phyloP scores from a whole-genome alignment of 2,888 invertebrate genomes.

The Mythimna vitellina region DNA sequence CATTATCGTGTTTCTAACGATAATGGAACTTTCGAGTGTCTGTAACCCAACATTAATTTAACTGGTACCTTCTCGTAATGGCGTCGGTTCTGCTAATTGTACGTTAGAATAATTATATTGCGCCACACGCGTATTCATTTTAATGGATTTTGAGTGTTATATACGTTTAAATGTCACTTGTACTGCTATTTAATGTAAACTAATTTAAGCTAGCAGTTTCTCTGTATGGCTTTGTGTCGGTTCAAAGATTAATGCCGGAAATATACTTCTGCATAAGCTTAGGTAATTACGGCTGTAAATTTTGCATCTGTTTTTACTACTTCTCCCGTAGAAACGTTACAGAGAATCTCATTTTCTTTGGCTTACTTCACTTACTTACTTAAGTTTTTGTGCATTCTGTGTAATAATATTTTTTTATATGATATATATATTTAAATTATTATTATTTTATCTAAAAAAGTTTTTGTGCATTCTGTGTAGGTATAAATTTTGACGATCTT shows the following conservation, averaged over 20 bases:
- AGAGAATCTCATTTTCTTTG: neutral
- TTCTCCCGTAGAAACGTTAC: neutral
- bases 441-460: neutral
- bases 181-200: slow-evolving; percentile 69
- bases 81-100: slow-evolving; percentile 90
- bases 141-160: slow-evolving; percentile 84
- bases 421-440: too few species aligned
- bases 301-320: slow-evolving; percentile 7
- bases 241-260: slow-evolving; percentile 52
- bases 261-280: slow-evolving; percentile 31
- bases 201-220: slow-evolving; percentile 56
- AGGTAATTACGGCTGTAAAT: slow-evolving; percentile 29
- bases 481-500: neutral
- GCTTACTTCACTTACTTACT: neutral
- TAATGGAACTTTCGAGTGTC: slow-evolving; percentile 90
- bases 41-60: slow-evolving; percentile 89
- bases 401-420: too few species aligned
- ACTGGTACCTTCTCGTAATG: slow-evolving; percentile 88
- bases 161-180: slow-evolving; percentile 76
- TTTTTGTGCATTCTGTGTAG: too few species aligned
- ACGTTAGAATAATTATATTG: slow-evolving; percentile 88
- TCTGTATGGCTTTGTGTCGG: slow-evolving; percentile 49
- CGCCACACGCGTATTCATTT: slow-evolving; percentile 81
- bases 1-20: slow-evolving; percentile 86
- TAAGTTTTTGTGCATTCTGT: neutral